Evolutionary conservation across 2,113 vertebrate species (phyloP).

Genomic region (Petrocephalus zakoni): DNA sequence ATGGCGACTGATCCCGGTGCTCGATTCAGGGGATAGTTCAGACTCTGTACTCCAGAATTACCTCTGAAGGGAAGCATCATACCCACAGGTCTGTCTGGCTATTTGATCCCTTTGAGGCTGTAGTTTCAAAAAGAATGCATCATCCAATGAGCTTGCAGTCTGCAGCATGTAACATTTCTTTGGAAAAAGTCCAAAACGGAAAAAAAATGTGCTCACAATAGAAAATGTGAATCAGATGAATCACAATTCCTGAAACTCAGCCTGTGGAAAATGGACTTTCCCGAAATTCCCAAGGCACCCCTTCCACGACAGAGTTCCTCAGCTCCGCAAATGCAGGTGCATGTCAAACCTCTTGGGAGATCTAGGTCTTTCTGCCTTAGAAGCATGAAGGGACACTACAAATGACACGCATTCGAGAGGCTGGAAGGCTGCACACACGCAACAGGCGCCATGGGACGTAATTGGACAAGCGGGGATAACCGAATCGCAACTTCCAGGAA

Average conservation of each 20-base stretch:
- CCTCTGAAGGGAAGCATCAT: neutral
- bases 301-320: neutral
- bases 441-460: neutral
- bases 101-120: neutral
- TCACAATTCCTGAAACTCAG: neutral
- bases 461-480: neutral
- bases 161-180: neutral
- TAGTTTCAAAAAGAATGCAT: neutral
- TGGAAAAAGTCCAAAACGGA: neutral
- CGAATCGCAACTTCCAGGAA: neutral
- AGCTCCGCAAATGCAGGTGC: neutral
- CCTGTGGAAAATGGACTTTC: conserved; percentile 3
- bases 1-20: neutral
- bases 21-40: neutral
- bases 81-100: neutral
- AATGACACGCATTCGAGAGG: neutral
- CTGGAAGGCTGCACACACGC: neutral
- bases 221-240: conserved; percentile 9
- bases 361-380: neutral
- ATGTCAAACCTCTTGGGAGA: neutral
- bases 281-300: neutral
- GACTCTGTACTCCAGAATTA: neutral
- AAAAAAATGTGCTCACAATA: conserved; percentile 6
- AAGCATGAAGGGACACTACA: neutral
- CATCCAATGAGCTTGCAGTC: neutral